phyloP scores from a whole-genome alignment of 2,113 vertebrate species.

The Myotis yumanensis region DNA sequence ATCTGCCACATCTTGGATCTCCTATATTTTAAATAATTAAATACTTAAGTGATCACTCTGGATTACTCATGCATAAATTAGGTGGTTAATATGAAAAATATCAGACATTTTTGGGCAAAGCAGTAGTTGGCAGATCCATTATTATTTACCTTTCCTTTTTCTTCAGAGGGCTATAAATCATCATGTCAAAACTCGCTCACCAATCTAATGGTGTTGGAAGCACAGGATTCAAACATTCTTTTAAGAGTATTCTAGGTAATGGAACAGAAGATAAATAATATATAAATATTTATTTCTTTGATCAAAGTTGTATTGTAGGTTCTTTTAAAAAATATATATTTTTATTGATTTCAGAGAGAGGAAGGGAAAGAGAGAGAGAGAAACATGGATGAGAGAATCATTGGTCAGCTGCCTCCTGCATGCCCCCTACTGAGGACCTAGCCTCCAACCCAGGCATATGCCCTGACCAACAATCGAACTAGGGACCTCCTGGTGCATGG shows the following conservation, averaged over 20 bases:
- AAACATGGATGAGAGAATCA: too few species aligned
- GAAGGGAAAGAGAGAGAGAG: too few species aligned
- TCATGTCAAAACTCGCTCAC: not conserved
- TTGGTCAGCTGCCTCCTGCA: too few species aligned
- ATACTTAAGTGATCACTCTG: not conserved
- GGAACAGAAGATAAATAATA: not conserved
- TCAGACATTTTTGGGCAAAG: slow-evolving; percentile 10
- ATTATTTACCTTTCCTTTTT: slow-evolving; percentile 36
- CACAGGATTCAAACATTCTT: not conserved
- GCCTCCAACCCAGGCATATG: too few species aligned
- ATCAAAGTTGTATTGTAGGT: not conserved
- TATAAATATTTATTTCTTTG: not conserved
- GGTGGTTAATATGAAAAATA: slow-evolving; percentile 7
- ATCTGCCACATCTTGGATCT: too few species aligned
- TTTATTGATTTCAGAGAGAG: too few species aligned
- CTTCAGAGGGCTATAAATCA: not conserved
- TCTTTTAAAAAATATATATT: not conserved
- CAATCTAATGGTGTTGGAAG: slow-evolving; percentile 9
- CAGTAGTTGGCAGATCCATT: not conserved
- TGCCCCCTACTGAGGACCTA: too few species aligned
- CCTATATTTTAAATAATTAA: slow-evolving; percentile 3
- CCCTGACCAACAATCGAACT: too few species aligned
- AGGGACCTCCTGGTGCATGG: too few species aligned
- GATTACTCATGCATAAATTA: not conserved
- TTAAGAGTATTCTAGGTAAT: slow-evolving; percentile 13